Percentiles rank a stretch among this genome's conserved stretches.
Conservation (phyloP, 2,888 invertebrate species). For the Nymphalis urticae region DNA sequence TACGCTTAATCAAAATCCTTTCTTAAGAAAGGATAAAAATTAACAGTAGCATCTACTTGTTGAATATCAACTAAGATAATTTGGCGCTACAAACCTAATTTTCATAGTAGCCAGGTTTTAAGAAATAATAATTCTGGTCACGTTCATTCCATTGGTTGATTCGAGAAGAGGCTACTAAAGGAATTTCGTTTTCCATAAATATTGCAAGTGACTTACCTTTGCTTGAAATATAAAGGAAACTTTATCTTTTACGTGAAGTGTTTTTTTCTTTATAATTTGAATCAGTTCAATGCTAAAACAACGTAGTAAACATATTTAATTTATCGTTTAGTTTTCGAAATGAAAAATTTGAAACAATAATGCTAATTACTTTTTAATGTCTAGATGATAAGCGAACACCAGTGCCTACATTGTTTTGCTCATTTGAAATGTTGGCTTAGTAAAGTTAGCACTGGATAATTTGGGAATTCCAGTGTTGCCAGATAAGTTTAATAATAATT, state of each 20-base stretch:
- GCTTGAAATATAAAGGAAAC: slow-evolving; percentile 6
- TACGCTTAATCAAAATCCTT: slow-evolving; percentile 15
- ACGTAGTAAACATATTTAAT: neutral
- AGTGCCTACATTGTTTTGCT: slow-evolving; percentile 29
- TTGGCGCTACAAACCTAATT: slow-evolving; percentile 52
- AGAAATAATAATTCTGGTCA: slow-evolving; percentile 53
- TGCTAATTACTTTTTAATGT: slow-evolving; percentile 34
- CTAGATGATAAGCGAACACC: slow-evolving; percentile 19
- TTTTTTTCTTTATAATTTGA: neutral
- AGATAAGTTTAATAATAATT: slow-evolving; percentile 61
- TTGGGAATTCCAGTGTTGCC: slow-evolving; percentile 30
- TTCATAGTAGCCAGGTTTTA: slow-evolving; percentile 51
- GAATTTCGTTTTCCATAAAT: slow-evolving; percentile 14
- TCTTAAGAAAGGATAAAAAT: slow-evolving; percentile 14
- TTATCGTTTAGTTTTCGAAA: neutral
- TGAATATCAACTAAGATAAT: slow-evolving; percentile 54
- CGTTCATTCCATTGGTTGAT: slow-evolving; percentile 66
- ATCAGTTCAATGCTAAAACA: neutral
- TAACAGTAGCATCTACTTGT: slow-evolving; percentile 46
- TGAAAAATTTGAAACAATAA: slow-evolving; percentile 4
- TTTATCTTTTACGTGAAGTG: neutral
- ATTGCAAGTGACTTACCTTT: slow-evolving; percentile 10
- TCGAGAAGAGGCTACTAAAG: slow-evolving; percentile 58
- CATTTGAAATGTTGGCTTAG: slow-evolving; percentile 31
- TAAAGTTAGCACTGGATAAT: slow-evolving; percentile 30